Percentiles rank a stretch among this genome's conserved stretches.
Conservation (phyloP, 2,888 invertebrate genomes). For the Pyrocoelia pectoralis region DNA sequence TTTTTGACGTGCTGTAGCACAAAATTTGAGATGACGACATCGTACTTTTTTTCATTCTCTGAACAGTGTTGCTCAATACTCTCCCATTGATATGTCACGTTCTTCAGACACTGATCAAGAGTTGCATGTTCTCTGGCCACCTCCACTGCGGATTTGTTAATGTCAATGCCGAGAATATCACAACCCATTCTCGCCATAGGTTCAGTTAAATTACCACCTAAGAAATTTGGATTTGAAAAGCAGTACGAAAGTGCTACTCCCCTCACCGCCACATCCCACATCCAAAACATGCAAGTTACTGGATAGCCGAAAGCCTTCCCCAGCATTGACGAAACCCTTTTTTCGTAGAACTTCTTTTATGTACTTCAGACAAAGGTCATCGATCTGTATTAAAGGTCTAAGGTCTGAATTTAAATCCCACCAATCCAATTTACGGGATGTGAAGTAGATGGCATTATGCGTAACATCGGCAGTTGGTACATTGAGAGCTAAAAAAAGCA, state of each 20-base stretch:
- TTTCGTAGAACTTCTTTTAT: background rate
- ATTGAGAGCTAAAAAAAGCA: no score
- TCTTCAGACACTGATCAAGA: conserved; percentile 57
- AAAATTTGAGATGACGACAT: conserved; percentile 88
- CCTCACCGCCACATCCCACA: background rate
- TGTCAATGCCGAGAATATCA: background rate
- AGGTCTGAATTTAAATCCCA: background rate
- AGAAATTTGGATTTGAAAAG: background rate
- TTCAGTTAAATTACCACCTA: background rate
- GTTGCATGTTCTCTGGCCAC: conserved; percentile 72
- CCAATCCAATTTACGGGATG: background rate
- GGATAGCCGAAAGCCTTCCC: background rate
- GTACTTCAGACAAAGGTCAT: background rate
- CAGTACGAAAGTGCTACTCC: background rate
- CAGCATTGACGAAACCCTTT: background rate
- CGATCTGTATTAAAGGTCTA: background rate
- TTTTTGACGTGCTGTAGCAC: conserved; percentile 88
- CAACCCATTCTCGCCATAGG: background rate
- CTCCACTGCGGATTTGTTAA: conserved; percentile 57
- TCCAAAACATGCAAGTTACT: background rate
- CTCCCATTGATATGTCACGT: conserved; percentile 61
- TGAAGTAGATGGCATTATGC: no score
- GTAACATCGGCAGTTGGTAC: no score
- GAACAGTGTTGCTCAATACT: conserved; percentile 65
- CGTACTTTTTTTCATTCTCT: conserved; percentile 66